Evolutionary conservation across 2,113 vertebrate species (phyloP), one percentile per base, ranked within the genome.

Genomic region (Tetrao urogallus): DNA sequence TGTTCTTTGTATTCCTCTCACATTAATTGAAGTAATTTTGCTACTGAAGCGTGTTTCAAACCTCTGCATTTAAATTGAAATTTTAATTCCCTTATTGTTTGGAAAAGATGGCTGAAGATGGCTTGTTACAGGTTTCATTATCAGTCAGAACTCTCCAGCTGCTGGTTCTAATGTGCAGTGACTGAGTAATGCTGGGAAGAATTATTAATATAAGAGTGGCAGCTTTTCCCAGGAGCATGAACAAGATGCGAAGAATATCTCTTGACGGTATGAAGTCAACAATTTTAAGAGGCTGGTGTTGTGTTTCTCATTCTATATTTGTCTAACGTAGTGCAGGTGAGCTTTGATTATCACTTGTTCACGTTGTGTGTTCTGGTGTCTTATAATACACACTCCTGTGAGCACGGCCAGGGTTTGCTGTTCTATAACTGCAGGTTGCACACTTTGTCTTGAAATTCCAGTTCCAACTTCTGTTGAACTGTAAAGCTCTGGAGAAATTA

Each of bases 21-120:
- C 98, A 98, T 98, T 98, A 98, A 98, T 98, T 98, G 98, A 98
- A 98, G 97, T 98, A 98, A 98, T 98, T 98, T 98, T 98, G 97
- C 96, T 97, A 98, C 97, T 98, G 98, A 97, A 98, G 98, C 98
- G 92, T 98, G 98, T 98, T 98, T 98, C 97, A 96, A 96, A 97
- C 97, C 98, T 98, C 98, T 98, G 98, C 98, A 98, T 98, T 98
- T 98, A 98, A 98, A 98, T 98, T 98, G 98, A 98, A 98, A 98
- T 98, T 98, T 98, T 98, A 98, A 98, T 98, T 98, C 98, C 97
- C 98, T 98, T 93, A 98, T 98, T 98, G 98, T 98, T 98, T 98
- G 97, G 97, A 97, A 94, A 98, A 98, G 97, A 95, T 32, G 61
- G 97, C 95, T 92, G 97, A 97, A 98, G 98, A 98, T 98, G 97